phyloP scores from a whole-genome alignment of 1,140 invertebrate genomes.

The Pararge aegeria region DNA sequence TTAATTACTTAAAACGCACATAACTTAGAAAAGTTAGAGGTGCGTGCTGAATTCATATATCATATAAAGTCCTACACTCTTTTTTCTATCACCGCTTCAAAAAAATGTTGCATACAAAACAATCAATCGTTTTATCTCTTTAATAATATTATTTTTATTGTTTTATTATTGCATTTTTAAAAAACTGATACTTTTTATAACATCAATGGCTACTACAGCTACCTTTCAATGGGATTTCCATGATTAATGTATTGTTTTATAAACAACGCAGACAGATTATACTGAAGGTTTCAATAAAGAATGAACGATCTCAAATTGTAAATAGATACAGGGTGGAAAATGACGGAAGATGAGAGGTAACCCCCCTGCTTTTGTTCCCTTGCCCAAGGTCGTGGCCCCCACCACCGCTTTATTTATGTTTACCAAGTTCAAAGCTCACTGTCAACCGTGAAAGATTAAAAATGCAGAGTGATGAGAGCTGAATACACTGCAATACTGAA shows the following conservation, averaged over 20 bases:
- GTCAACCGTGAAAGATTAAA: conserved; percentile 17
- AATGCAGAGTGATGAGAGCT: background rate
- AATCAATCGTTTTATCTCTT: no score
- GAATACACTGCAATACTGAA: conserved; percentile 10
- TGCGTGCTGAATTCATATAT: no score
- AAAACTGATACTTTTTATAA: no score
- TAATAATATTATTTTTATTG: no score
- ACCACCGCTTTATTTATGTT: conserved; percentile 30
- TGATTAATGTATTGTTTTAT: background rate
- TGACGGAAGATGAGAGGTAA: conserved; percentile 10
- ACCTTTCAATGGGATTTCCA: no score
- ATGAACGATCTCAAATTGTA: background rate
- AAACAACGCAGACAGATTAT: background rate
- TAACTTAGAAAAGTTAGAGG: no score
- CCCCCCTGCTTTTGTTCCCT: conserved; percentile 29
- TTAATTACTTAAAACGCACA: no score
- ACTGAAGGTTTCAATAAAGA: conserved; percentile 5
- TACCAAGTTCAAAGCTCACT: conserved; percentile 30
- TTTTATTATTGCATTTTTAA: no score
- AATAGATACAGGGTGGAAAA: conserved; percentile 10
- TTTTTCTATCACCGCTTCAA: no score
- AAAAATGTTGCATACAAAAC: no score
- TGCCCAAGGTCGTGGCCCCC: conserved; percentile 36
- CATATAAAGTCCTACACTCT: no score
- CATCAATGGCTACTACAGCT: no score